Conservation (phyloP, 2,113 vertebrate genomes). For the Calypte anna region DNA sequence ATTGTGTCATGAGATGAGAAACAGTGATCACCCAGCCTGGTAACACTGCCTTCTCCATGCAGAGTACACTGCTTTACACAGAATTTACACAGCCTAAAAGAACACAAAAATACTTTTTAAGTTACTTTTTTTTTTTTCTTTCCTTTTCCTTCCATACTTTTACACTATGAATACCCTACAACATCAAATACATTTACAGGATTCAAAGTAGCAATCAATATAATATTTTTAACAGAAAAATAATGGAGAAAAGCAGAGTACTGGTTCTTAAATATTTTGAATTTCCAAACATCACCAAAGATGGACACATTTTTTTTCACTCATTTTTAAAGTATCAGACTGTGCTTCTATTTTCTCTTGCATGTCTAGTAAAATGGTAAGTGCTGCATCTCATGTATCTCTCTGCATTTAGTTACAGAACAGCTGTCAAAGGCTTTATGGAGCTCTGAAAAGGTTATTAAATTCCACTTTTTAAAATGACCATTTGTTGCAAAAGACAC, state of each 20-base stretch:
- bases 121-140: neutral
- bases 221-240: neutral
- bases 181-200: neutral
- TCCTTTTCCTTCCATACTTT: neutral
- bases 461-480: conserved; percentile 12
- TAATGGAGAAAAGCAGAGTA: neutral
- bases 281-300: neutral
- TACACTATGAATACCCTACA: neutral
- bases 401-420: neutral
- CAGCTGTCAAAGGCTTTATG: neutral
- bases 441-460: neutral
- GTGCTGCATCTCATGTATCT: neutral
- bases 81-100: neutral
- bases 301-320: neutral
- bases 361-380: conserved; percentile 17
- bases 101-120: neutral
- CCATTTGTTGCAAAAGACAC: neutral
- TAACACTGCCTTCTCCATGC: neutral
- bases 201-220: neutral
- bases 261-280: neutral
- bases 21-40: too few relatives aligned
- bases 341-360: neutral
- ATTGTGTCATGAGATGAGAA: neutral
- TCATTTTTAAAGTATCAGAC: neutral
- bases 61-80: neutral